Conservation (phyloP, 1,140 invertebrate species). For the Lycorma delicatula region DNA sequence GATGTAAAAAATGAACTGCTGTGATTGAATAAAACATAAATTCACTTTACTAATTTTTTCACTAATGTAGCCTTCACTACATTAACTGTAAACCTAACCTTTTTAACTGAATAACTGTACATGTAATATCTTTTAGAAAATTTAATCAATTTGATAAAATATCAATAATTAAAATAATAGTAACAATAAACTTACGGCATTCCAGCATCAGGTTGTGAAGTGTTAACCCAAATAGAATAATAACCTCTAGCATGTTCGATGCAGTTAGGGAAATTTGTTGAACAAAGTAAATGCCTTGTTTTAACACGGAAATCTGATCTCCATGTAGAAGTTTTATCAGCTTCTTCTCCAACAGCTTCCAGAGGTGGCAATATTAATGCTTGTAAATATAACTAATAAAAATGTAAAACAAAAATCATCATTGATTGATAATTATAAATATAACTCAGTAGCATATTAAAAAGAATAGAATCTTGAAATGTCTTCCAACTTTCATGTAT, state of each 20-base stretch:
- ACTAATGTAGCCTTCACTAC: too few species aligned
- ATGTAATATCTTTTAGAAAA: too few species aligned
- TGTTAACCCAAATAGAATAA: conserved; percentile 57
- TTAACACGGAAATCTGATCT: conserved; percentile 33
- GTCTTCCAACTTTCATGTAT: not conserved
- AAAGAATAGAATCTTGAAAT: too few species aligned
- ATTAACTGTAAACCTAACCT: too few species aligned
- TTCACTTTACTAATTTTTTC: too few species aligned
- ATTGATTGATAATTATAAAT: not conserved
- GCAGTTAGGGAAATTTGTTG: conserved; percentile 60
- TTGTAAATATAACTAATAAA: conserved; percentile 50
- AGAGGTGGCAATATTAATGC: conserved; percentile 24
- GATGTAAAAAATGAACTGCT: too few species aligned
- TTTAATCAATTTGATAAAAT: too few species aligned
- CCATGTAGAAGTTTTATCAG: conserved; percentile 23
- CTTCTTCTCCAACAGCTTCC: conserved; percentile 28
- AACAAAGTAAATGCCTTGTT: conserved; percentile 44
- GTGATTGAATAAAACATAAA: too few species aligned
- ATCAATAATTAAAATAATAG: too few species aligned
- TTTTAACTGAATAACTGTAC: too few species aligned
- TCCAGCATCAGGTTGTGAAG: conserved; percentile 55
- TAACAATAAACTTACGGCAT: conserved; percentile 70
- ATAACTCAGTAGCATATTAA: not conserved
- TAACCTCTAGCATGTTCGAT: conserved; percentile 54
- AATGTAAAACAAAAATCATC: not conserved